phyloP scores from a whole-genome alignment of 2,113 vertebrate species.

The Penelope pileata region DNA sequence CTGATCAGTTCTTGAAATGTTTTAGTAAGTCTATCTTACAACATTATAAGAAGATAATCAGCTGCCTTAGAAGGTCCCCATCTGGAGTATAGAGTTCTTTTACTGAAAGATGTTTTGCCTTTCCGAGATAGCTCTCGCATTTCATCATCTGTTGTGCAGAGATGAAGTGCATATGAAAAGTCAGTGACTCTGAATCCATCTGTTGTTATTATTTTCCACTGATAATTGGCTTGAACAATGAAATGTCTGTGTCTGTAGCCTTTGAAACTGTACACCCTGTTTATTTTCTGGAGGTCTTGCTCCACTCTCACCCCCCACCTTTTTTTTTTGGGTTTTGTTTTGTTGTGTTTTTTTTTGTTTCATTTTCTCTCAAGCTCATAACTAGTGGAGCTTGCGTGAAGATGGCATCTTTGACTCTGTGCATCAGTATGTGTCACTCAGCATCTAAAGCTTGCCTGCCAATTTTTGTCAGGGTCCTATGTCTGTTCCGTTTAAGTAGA shows the following conservation, averaged over 20 bases:
- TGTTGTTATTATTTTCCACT: constrained; percentile 99
- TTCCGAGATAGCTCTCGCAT: constrained; percentile 89
- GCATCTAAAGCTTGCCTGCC: constrained; percentile 70
- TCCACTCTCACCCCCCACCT: constrained; percentile 38
- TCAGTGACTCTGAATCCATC: constrained; percentile 97
- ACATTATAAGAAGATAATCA: constrained; percentile 84
- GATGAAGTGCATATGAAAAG: constrained; percentile 90
- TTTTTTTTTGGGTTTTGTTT: constrained; percentile 3
- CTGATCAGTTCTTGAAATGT: constrained; percentile 82
- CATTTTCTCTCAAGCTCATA: constrained; percentile 70
- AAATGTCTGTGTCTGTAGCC: constrained; percentile 96
- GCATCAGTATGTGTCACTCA: constrained; percentile 83
- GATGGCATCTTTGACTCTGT: constrained; percentile 83
- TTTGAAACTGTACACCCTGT: constrained; percentile 96
- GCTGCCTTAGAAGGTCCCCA: constrained; percentile 91
- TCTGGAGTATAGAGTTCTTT: constrained; percentile 89
- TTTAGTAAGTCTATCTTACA: constrained; percentile 84
- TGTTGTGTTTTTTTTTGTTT: constrained; percentile 20
- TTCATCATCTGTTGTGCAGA: constrained; percentile 96
- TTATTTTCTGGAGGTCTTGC: constrained; percentile 88
- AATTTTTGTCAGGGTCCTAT: constrained; percentile 72
- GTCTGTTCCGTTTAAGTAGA: constrained; percentile 47
- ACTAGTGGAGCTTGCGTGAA: constrained; percentile 76
- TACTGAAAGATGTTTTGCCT: constrained; percentile 85
- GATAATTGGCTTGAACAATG: constrained; percentile 99